Conservation (phyloP, 2,888 invertebrate genomes). For the Pachydiplax longipennis region DNA sequence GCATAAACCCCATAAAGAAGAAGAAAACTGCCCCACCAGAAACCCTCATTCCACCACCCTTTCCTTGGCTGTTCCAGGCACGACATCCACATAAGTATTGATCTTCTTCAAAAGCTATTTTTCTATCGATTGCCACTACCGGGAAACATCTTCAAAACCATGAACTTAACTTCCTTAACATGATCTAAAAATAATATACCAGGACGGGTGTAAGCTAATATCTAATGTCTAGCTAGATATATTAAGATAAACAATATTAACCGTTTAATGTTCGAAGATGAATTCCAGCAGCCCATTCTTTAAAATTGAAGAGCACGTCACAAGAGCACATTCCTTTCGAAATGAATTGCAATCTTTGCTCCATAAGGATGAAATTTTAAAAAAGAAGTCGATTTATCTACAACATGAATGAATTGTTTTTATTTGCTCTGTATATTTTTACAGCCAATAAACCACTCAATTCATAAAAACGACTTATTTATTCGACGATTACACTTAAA, state of each 20-base stretch:
- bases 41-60: conserved; percentile 27
- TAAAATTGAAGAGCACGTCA: background rate
- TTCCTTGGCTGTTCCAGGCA: conserved; percentile 30
- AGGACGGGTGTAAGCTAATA: background rate
- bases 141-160: background rate
- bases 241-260: background rate
- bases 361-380: too few relatives aligned
- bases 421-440: too few relatives aligned
- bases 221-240: background rate
- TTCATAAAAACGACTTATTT: too few relatives aligned
- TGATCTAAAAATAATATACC: background rate
- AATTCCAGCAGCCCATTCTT: background rate
- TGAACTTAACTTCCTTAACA: background rate
- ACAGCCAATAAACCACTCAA: too few relatives aligned
- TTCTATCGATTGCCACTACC: conserved; percentile 13
- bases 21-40: conserved; percentile 37
- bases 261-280: background rate
- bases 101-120: conserved; percentile 27
- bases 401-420: too few relatives aligned
- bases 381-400: too few relatives aligned
- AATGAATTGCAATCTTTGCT: background rate
- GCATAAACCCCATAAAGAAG: conserved; percentile 44
- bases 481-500: too few relatives aligned
- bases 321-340: conserved; percentile 3
- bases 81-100: conserved; percentile 33